A percentile compares a stretch with the other conserved stretches of the same genome.
phyloP scores from a whole-genome alignment of 2,797 vertebrate genomes.

The Paratrypauchen microcephalus region DNA sequence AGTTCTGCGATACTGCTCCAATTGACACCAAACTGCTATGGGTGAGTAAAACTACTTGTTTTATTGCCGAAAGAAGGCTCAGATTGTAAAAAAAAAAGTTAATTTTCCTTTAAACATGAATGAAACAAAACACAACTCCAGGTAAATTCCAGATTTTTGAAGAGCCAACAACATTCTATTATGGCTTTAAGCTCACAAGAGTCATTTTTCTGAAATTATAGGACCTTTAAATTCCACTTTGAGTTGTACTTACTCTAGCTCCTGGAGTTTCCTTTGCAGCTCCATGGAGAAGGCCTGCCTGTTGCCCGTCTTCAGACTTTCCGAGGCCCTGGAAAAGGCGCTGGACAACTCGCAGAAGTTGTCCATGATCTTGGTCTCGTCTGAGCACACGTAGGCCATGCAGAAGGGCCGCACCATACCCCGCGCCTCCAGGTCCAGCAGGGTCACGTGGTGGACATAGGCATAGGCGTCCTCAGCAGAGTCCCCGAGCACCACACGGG shows the following conservation, averaged over 20 bases:
- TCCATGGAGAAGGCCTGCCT: slow-evolving; percentile 91
- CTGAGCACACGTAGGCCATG: slow-evolving; percentile 93
- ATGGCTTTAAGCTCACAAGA: no score
- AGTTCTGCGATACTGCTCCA: no score
- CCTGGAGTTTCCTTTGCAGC: slow-evolving; percentile 89
- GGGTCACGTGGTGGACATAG: slow-evolving; percentile 91
- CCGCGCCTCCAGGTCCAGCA: slow-evolving; percentile 92
- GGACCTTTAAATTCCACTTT: no score
- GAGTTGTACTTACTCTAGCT: slow-evolving; percentile 78
- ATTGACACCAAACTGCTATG: no score
- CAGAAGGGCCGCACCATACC: slow-evolving; percentile 96
- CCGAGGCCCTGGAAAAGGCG: slow-evolving; percentile 89
- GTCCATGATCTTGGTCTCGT: slow-evolving; percentile 91
- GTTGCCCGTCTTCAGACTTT: slow-evolving; percentile 94
- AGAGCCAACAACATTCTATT: no score
- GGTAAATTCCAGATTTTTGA: no score
- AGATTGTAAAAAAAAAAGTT: no score
- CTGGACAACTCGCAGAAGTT: slow-evolving; percentile 85
- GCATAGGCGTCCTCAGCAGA: slow-evolving; percentile 90
- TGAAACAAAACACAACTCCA: no score
- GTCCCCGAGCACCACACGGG: slow-evolving; percentile 91
- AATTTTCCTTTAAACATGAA: no score
- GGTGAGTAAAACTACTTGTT: no score
- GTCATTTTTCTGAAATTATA: no score
- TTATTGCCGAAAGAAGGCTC: no score